Conservation (phyloP, 2,888 invertebrate genomes). For the Lacanobia oleracea region DNA sequence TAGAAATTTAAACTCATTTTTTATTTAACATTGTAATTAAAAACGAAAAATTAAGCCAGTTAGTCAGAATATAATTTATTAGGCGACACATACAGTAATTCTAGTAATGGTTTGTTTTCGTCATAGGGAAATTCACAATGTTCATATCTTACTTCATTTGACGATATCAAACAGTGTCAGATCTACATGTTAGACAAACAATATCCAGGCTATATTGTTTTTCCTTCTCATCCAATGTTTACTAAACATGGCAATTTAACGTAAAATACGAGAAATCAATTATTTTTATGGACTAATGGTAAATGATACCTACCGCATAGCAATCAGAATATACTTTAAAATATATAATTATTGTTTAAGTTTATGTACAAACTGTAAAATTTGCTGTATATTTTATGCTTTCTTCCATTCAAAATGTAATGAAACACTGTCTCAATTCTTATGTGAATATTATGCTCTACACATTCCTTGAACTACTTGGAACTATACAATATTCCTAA, state of each 20-base stretch:
- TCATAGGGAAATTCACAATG: conserved; percentile 72
- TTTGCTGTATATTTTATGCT: conserved; percentile 34
- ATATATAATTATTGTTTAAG: conserved; percentile 18
- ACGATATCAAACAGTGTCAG: conserved; percentile 71
- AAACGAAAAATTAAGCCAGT: conserved; percentile 57
- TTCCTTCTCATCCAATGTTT: conserved; percentile 77
- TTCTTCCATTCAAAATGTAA: conserved; percentile 33
- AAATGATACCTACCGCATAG: conserved; percentile 2
- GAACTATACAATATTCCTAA: conserved; percentile 28
- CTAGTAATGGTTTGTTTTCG: conserved; percentile 75
- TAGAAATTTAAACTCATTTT: conserved; percentile 59
- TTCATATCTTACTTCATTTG: conserved; percentile 67
- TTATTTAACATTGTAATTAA: conserved; percentile 61
- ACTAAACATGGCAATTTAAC: conserved; percentile 6
- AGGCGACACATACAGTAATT: conserved; percentile 67
- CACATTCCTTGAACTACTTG: conserved; percentile 50
- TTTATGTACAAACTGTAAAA: conserved; percentile 48
- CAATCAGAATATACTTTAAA: conserved; percentile 20
- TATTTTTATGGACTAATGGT: conserved; percentile 23
- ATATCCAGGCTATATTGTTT: conserved; percentile 76
- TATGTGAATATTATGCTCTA: conserved; percentile 29
- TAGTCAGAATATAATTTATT: conserved; percentile 65
- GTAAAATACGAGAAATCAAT: conserved; percentile 15
- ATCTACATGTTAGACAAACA: conserved; percentile 68
- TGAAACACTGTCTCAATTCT: conserved; percentile 22